These are phyloP conservation scores for Piprites chloris DNA, from an alignment of 2,113 vertebrate species.

Conservation along the genomic window DNA sequence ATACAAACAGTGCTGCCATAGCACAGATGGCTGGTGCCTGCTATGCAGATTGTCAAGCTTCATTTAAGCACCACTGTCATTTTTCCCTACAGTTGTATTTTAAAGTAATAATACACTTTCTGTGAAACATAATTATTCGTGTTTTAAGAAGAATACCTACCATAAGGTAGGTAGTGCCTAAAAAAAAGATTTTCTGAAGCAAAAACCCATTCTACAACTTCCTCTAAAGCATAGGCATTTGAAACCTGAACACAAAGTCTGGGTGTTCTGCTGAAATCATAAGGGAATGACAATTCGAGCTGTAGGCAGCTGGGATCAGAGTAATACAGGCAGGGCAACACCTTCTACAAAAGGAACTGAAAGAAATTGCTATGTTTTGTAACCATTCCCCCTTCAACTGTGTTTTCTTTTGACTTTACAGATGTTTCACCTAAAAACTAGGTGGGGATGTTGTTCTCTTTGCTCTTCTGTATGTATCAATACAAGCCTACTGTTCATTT, in stretches of 20 bases:
- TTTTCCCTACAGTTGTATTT: conserved; percentile 62
- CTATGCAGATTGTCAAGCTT: conserved; percentile 69
- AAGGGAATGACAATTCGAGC: neutral
- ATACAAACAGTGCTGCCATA: conserved; percentile 73
- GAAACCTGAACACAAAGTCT: neutral
- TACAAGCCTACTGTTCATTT: neutral
- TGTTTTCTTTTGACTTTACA: neutral
- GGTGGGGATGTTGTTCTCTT: neutral
- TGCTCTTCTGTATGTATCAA: neutral
- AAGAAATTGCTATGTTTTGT: neutral
- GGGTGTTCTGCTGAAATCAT: neutral
- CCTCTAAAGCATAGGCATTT: neutral
- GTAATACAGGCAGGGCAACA: neutral
- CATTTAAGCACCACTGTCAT: conserved; percentile 65
- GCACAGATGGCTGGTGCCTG: conserved; percentile 78
- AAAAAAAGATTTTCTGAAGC: neutral
- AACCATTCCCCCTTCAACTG: neutral
- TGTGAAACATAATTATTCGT: conserved; percentile 12
- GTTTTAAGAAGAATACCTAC: conserved; percentile 22
- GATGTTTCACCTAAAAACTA: neutral
- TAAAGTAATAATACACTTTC: conserved; percentile 53
- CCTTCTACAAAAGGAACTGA: neutral
- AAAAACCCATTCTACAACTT: neutral
- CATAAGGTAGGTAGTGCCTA: neutral
- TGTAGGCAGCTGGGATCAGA: neutral